Conservation (phyloP, 1,140 invertebrate species). For the Heterodera schachtii region DNA sequence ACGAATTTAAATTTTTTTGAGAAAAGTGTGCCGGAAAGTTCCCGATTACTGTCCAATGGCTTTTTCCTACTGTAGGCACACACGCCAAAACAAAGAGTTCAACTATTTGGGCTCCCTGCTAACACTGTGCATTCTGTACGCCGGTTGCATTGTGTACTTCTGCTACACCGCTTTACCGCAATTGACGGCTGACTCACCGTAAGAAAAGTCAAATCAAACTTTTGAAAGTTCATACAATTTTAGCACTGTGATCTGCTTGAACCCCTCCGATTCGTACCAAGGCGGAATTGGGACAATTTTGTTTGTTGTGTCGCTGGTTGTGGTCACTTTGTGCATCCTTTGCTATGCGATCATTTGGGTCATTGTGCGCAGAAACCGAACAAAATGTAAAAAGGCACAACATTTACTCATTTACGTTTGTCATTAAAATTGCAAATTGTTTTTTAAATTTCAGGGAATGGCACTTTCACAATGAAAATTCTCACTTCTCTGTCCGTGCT, state of each 20-base stretch:
- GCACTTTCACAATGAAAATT: constrained; percentile 1
- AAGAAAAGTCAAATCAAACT: not conserved
- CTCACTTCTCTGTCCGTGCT: not conserved
- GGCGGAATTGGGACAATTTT: not conserved
- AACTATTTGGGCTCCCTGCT: not conserved
- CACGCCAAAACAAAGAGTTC: not conserved
- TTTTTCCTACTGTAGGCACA: not conserved
- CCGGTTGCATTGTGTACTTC: not conserved
- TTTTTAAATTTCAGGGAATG: not conserved
- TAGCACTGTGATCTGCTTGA: not conserved
- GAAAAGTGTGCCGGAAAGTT: no score
- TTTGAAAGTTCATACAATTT: not conserved
- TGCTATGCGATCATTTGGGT: not conserved
- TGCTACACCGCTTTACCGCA: not conserved
- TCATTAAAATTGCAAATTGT: not conserved
- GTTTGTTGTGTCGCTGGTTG: not conserved
- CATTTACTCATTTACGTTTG: not conserved
- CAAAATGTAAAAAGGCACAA: not conserved
- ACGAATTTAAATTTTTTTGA: no score
- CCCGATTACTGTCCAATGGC: no score
- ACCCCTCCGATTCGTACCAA: not conserved
- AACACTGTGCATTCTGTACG: not conserved
- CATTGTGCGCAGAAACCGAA: not conserved
- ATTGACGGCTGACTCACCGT: no score
- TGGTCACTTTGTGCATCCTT: not conserved